Base-by-base conservation (phyloP, 2,113 vertebrate species). In the Nyctereutes procyonoides region DNA sequence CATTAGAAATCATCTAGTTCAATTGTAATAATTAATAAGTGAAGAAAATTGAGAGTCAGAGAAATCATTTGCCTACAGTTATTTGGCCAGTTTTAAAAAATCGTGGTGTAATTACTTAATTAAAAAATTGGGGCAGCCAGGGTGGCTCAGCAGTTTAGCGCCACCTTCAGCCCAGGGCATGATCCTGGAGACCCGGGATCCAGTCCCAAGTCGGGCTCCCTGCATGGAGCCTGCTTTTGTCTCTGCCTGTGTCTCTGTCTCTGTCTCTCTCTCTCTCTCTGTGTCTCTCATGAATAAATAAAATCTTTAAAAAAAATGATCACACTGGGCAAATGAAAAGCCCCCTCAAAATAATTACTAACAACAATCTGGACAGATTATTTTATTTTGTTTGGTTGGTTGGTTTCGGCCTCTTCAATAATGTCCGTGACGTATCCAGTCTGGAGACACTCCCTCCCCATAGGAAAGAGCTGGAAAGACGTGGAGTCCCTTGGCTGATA, bases 311-410 rank as follows among this genome's bases (percentile, higher is more conserved):
- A 35, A 65, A 79, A 87, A 83, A 63, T 83, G 26, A 90, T 35
- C 38, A 65, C 51, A 56, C 17, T 26, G 22, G 62, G 11, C 20
- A 85, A 88, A 84, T 76, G 24, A 76, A 3, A 83, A 82, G 13
- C 5, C 2, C n/a, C 67, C n/a, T 96, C 32, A 43, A 94, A 94
- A 63, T 88, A 92, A 95, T 83, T 76, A 13, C 22, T 79, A 73
- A 35, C 26, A 73, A 26, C 2, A 63, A 63, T 38, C 22, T 73
- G 63, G 20, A 48, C 9, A 26, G 17, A 24, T 84, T 56, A 43
- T 43, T 43, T 43, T 7, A 43, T 85, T 88, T 56, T 28, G 26
- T 28, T 17, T 12, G 28, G 51, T 60, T 60, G 14, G 71, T 55
- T 82, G 48, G 16, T 74, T 71, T 93, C 43, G 79, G 53, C 79